Evolutionary conservation across 2,797 vertebrate species (phyloP).

Genomic region (Semotilus atromaculatus): DNA sequence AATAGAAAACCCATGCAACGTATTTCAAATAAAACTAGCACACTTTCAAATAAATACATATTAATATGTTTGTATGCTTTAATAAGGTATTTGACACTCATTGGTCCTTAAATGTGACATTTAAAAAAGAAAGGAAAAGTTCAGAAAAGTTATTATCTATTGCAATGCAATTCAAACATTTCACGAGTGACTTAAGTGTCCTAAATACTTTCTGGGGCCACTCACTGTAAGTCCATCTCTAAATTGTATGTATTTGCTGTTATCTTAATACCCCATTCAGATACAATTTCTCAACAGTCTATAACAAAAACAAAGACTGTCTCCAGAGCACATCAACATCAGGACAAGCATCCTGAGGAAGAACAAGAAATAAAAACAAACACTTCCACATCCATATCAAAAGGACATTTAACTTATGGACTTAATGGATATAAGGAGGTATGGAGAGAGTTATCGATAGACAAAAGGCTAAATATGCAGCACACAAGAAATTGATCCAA

Average conservation of each 20-base stretch:
- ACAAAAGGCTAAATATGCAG: conserved; percentile 48
- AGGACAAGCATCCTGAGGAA: conserved; percentile 56
- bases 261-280: background rate
- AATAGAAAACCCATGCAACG: background rate
- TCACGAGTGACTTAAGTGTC: background rate
- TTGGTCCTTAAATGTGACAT: background rate
- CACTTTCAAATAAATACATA: background rate
- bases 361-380: conserved; percentile 67
- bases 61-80: background rate
- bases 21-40: background rate
- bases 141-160: too few relatives aligned
- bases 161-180: too few relatives aligned
- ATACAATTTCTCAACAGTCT: conserved; percentile 6
- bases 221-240: background rate
- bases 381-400: conserved; percentile 66
- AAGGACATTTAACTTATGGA: background rate
- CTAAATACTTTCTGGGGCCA: background rate
- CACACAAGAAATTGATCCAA: conserved; percentile 39
- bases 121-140: too few relatives aligned
- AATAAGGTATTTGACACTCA: background rate
- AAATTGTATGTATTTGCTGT: background rate
- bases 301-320: conserved; percentile 79
- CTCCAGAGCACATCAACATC: conserved; percentile 67
- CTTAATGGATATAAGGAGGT: conserved; percentile 2
- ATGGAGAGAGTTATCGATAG: conserved; percentile 29